Conservation (phyloP, 2,888 invertebrate species). For the Ormyrus pomaceus region DNA sequence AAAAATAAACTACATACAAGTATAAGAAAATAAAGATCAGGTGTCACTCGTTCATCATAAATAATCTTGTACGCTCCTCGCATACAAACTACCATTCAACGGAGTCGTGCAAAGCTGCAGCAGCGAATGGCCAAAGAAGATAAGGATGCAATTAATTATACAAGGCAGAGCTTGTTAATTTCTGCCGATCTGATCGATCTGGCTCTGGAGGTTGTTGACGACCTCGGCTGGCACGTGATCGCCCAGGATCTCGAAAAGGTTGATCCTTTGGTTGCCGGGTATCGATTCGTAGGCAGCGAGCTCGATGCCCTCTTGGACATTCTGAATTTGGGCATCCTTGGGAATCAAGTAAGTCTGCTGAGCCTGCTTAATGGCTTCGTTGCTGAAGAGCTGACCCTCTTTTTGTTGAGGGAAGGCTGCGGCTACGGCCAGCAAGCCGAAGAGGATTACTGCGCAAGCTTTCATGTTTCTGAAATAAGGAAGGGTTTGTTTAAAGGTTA, state of each 20-base stretch:
- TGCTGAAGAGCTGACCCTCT: conserved; percentile 89
- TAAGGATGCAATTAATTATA: background rate
- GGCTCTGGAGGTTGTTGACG: conserved; percentile 90
- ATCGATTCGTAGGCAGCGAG: conserved; percentile 91
- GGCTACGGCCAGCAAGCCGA: conserved; percentile 75
- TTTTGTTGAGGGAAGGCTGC: conserved; percentile 82
- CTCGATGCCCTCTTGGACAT: conserved; percentile 91
- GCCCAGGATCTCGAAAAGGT: conserved; percentile 89
- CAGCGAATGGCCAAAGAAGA: conserved; percentile 1
- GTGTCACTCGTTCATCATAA: conserved; percentile 29
- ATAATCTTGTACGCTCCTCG: conserved; percentile 9
- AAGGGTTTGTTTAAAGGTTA: too few relatives aligned
- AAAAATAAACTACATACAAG: conserved; percentile 35
- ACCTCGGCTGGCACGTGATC: conserved; percentile 92
- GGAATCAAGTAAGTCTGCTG: conserved; percentile 91
- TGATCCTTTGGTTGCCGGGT: conserved; percentile 89
- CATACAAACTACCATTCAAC: background rate
- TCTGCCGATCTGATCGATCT: conserved; percentile 89
- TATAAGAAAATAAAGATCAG: conserved; percentile 14
- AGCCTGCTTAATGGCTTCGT: conserved; percentile 91
- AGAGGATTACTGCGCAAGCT: conserved; percentile 19
- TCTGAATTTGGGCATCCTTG: conserved; percentile 91
- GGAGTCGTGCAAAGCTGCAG: background rate
- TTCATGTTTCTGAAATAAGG: conserved; percentile 30
- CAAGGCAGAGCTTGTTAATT: conserved; percentile 66